Evolutionary conservation across 1,140 invertebrate species (phyloP), one percentile per base, ranked within the genome.

Genomic region (Micrasema minimum): DNA sequence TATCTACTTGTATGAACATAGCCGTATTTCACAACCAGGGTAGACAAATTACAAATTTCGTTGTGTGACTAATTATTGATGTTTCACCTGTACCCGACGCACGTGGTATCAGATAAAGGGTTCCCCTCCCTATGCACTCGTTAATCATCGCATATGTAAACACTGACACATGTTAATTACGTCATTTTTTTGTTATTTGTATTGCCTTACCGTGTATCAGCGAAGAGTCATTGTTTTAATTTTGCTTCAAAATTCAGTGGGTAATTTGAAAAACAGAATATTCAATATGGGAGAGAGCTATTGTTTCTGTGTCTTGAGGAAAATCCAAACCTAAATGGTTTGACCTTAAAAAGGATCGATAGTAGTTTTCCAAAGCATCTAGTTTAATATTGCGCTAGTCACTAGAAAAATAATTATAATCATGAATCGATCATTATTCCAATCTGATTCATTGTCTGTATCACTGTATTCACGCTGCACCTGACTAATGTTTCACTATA

Each of bases 21-120:
- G n/a, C n/a, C n/a, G 26, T 31, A 31, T 31, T 31, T 31, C 26
- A 31, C 26, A 31, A 31, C 7, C 26, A 31, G 26, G 26, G 26
- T 31, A 31, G 26, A 31, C 26, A 31, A n/a, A 31, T 31, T 31
- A 31, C 26, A 31, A 4, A 7, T 31, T 31, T 4, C 26, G 3
- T 31, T 31, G 46, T 48, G 46, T 48, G 46, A 48, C 46, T 48
- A 48, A 48, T 2, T 48, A 20, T 22, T 16, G 18, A 48, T 20
- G 46, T 9, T 20, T 48, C 46, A 48, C 46, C 46, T 48, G 46
- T 48, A 16, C 2, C 18, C 46, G 16, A 18, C 46, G 46, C 46
- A 48, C 46, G 46, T 48, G 46, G 46, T 48, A 48, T 48, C 18
- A 22, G 46, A 48, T 48, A 48, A 48, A 48, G 46, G 46, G 46